Evolutionary conservation across 2,113 vertebrate species (phyloP).

Genomic region (Trochalopteron elliotii): DNA sequence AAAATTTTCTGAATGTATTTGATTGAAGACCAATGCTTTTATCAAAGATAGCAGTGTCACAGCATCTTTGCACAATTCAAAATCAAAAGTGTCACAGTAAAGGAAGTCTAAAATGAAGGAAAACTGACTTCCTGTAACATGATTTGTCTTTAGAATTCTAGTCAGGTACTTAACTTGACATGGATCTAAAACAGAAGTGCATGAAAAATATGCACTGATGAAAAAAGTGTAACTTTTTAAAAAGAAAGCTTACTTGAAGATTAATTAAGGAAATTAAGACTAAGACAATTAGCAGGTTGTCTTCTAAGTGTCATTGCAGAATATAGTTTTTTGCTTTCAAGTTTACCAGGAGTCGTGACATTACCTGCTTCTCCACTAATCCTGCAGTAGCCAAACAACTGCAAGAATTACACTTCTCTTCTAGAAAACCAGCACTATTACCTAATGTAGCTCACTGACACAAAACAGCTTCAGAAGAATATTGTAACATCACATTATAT

Average conservation of each 20-base stretch:
- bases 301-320: neutral
- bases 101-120: neutral
- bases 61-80: neutral
- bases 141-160: neutral
- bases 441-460: neutral
- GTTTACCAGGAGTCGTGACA: neutral
- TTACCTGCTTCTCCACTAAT: neutral
- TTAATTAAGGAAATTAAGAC: neutral
- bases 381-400: neutral
- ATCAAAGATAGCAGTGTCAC: neutral
- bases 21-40: neutral
- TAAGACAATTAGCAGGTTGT: neutral
- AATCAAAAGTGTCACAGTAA: neutral
- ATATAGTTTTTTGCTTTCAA: neutral
- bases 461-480: neutral
- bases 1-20: neutral
- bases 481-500: neutral
- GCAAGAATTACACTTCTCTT: neutral
- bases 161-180: neutral
- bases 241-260: neutral
- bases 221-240: neutral
- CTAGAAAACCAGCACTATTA: neutral
- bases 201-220: neutral
- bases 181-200: neutral
- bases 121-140: neutral